Evolutionary conservation across 2,113 vertebrate species (phyloP), one percentile per base, ranked within the genome.

Genomic region (Onychostoma macrolepis): DNA sequence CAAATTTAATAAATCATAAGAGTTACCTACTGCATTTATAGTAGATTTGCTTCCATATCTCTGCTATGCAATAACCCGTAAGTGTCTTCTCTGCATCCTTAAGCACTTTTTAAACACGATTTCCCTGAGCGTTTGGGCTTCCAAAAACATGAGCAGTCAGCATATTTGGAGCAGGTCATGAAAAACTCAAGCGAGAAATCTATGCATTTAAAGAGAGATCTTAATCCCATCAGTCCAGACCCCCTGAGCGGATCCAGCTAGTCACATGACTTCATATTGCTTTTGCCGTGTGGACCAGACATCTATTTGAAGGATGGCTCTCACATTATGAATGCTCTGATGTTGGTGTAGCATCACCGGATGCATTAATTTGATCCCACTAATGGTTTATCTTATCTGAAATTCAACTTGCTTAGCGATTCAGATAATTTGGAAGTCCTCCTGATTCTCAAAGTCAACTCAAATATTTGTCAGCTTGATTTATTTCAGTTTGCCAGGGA

Each of bases 181-280:
- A 80, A 65, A 80, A 88, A 83, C 58, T 84, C 83, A 83, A 58
- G 82, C 72, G 53, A 43, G 63, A 88, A 85, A 87, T 87, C 33
- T 84, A 65, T 87, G 72, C 80, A 77, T 87, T 78, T 87, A 75
- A 87, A 83, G 80, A 84, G 71, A 88, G 56, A 81, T 81, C 38
- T 89, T 78, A 85, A 80, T 85, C 75, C 53, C 84, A 85, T 85
- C 83, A 81, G 76, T n/a, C 58, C 74, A 38, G n/a, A 80, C 15
- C 67, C 81, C 76, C 53, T 61, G 65, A 84, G 78, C 67, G 67
- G 33, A n/a, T 65, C 74, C 85, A 74, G n/a, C 43, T 19, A 36
- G 28, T 77, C 85, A 84, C 67, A 80, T 82, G 53, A 69, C 74
- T 74, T 33, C 13, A 77, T 67, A 78, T 79, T 86, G 80, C 88